Evolutionary conservation across 2,113 vertebrate species (phyloP), one percentile per base, ranked within the genome.

Genomic region (Hippocampus abdominalis): DNA sequence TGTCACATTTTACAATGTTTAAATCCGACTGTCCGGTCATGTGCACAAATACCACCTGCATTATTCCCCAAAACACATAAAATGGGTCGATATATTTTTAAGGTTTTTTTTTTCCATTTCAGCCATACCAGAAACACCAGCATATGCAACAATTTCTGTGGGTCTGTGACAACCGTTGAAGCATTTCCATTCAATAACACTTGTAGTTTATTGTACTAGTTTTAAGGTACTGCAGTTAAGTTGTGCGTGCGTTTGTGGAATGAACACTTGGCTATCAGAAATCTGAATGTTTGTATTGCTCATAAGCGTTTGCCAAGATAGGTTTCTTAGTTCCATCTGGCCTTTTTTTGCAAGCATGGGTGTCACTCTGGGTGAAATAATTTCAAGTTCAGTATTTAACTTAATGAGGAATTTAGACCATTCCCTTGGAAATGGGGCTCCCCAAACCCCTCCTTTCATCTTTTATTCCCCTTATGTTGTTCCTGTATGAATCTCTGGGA

Each of bases 401-500:
- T 53, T 56, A 46, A n/a, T 72, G 79, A 70, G 82, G 85, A 80
- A 68, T 73, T n/a, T 20, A 76, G 74, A 27, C 65, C 25, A 49
- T 70, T 72, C 36, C 69, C 61, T 46, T 53, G 70, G 75, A 68
- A 74, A 13, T 53, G 1, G n/a, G 46, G 36, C 12, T 23, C 64
- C 78, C 56, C 1, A 64, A 73, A 46, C 42, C 57, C 40, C 42
- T 46, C 16, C 71, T 80, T 81, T 80, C 62, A 82, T 79, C 66
- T 68, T 59, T 76, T 20, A 60, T 18, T 40, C n/a, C 32, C 36
- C 77, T 42, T 27, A 25, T 73, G 23, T 32, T 78, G 61, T 80
- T 80, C 64, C 70, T 73, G 68, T 78, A 67, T 80, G 42, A 32
- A 20, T 76, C 66, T 59, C 71, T 3, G 18, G 59, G 73, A 64